Conservation (phyloP, 2,797 vertebrate species). For the Clamator glandarius region DNA sequence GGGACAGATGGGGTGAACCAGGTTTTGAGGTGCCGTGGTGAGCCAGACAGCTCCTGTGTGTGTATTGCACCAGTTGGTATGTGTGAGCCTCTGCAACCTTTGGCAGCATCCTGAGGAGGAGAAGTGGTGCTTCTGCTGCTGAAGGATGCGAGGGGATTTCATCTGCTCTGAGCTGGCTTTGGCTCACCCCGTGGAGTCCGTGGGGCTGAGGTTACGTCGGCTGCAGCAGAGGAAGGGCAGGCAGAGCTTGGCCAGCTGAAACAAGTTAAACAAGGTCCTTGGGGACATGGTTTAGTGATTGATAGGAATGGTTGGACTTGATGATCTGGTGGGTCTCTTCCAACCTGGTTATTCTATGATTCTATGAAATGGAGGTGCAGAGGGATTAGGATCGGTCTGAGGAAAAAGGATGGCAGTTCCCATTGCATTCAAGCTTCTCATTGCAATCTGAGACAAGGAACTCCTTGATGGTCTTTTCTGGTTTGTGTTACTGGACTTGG, state of each 20-base stretch:
- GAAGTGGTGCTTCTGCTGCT: neutral
- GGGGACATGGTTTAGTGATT: no score
- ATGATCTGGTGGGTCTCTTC: no score
- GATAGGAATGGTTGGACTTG: no score
- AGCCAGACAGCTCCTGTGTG: no score
- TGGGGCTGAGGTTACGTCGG: no score
- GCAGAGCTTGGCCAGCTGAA: neutral
- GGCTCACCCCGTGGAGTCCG: neutral
- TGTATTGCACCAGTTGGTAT: no score
- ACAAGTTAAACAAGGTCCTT: no score
- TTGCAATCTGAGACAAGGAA: neutral
- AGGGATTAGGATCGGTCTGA: neutral
- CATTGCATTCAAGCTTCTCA: neutral
- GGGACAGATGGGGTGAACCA: no score
- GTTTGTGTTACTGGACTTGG: neutral
- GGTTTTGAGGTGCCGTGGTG: no score
- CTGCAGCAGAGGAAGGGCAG: neutral
- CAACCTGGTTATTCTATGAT: no score
- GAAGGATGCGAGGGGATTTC: neutral
- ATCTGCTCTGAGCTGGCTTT: neutral
- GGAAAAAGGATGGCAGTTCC: rapidly evolving
- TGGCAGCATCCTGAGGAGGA: neutral
- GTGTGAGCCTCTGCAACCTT: no score
- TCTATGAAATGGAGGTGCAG: neutral
- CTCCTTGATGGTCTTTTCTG: neutral